Percentiles rank a stretch among this genome's conserved stretches.
Evolutionary conservation across 2,888 invertebrate species (phyloP).

Genomic region (Theodoxus fluviatilis): DNA sequence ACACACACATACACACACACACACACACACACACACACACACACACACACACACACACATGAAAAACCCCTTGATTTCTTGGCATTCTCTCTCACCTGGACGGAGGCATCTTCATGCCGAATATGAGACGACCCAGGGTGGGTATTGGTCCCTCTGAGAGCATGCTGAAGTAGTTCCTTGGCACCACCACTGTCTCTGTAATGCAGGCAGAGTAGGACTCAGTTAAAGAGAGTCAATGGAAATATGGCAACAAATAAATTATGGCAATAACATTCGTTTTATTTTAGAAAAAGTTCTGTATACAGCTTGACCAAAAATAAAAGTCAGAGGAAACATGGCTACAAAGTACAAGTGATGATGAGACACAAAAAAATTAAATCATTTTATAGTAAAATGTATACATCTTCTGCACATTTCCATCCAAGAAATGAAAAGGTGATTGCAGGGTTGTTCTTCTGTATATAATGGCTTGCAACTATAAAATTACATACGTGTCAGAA

Average conservation of each 20-base stretch:
- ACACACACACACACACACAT: background rate
- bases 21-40: background rate
- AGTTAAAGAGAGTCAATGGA: background rate
- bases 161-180: constrained; percentile 56
- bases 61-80: too few relatives aligned
- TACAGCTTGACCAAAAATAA: too few relatives aligned
- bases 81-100: constrained; percentile 55
- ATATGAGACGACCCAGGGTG: constrained; percentile 58
- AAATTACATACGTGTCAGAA: too few relatives aligned
- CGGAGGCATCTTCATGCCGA: constrained; percentile 58
- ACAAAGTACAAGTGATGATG: too few relatives aligned
- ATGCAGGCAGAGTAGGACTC: constrained; percentile 9
- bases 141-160: constrained; percentile 59
- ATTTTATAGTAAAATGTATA: background rate
- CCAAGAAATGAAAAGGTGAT: too few relatives aligned
- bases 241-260: background rate
- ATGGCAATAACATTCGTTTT: too few relatives aligned
- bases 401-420: too few relatives aligned
- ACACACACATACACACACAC: background rate
- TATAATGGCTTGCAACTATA: too few relatives aligned
- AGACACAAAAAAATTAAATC: background rate
- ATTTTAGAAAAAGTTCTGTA: too few relatives aligned
- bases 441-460: background rate
- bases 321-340: too few relatives aligned
- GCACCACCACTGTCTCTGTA: constrained; percentile 43